Evolutionary conservation across 2,888 invertebrate species (phyloP).

Genomic region (Cephus runcator): DNA sequence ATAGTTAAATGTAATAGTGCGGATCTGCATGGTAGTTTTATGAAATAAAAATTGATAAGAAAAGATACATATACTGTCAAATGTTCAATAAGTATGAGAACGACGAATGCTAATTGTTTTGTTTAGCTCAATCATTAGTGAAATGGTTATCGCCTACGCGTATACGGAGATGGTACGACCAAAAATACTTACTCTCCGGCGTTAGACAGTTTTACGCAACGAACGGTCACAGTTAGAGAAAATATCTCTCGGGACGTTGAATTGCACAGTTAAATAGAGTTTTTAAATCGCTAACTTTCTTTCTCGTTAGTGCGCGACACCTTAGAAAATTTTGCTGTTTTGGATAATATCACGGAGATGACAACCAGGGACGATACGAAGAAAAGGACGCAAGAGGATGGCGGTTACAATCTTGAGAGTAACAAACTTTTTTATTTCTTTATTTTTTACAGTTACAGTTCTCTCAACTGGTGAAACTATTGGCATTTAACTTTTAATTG

Average conservation of each 20-base stretch:
- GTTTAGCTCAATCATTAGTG: constrained; percentile 17
- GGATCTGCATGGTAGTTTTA: background rate
- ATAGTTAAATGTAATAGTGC: background rate
- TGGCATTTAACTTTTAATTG: background rate
- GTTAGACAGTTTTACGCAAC: constrained; percentile 35
- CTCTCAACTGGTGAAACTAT: background rate
- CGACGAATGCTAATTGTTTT: constrained; percentile 15
- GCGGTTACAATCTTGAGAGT: background rate
- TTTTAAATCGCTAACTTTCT: background rate
- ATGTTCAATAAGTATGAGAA: constrained; percentile 1
- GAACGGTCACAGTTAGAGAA: background rate
- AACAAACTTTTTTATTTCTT: background rate
- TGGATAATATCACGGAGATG: background rate
- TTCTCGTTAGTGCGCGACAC: background rate
- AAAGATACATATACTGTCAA: constrained; percentile 1
- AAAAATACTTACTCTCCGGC: constrained; percentile 35
- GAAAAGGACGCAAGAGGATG: background rate
- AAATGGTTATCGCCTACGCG: constrained; percentile 20
- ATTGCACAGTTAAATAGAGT: background rate
- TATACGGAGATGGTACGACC: constrained; percentile 1
- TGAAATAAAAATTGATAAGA: background rate
- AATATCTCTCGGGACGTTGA: background rate
- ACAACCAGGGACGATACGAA: background rate
- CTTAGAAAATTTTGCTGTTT: background rate
- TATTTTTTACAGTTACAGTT: background rate